phyloP scores from a whole-genome alignment of 1,140 invertebrate species.

The Penaeus vannamei region DNA sequence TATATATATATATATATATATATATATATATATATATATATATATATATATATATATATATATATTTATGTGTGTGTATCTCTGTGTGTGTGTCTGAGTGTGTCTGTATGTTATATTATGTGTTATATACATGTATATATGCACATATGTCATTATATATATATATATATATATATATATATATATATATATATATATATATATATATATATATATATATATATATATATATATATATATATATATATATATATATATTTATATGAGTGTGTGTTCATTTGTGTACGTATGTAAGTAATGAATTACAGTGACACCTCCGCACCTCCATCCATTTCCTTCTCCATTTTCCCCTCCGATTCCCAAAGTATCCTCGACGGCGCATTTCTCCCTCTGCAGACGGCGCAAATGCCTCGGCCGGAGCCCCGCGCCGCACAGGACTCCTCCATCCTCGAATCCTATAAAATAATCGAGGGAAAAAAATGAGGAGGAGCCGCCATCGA shows the following conservation, averaged over 20 bases:
- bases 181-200: not conserved
- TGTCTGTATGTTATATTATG: slow-evolving; percentile 14
- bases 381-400: no score
- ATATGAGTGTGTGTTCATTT: slow-evolving; percentile 23
- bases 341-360: no score
- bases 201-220: no score
- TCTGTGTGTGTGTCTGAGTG: slow-evolving; percentile 14
- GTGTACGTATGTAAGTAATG: not conserved
- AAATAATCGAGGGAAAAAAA: no score
- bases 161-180: not conserved
- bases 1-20: slow-evolving; percentile 44
- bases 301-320: not conserved
- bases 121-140: slow-evolving; percentile 47
- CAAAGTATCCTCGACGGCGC: no score
- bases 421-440: no score
- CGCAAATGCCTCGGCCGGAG: no score
- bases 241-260: slow-evolving; percentile 8
- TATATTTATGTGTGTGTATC: not conserved
- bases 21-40: slow-evolving; percentile 41
- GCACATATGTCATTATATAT: not conserved
- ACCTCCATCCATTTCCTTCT: no score
- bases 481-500: no score
- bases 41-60: slow-evolving; percentile 46
- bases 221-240: no score
- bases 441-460: no score